Percentiles rank a stretch among this genome's conserved stretches.
phyloP scores from a whole-genome alignment of 2,888 invertebrate species.

The Tetragonisca angustula region DNA sequence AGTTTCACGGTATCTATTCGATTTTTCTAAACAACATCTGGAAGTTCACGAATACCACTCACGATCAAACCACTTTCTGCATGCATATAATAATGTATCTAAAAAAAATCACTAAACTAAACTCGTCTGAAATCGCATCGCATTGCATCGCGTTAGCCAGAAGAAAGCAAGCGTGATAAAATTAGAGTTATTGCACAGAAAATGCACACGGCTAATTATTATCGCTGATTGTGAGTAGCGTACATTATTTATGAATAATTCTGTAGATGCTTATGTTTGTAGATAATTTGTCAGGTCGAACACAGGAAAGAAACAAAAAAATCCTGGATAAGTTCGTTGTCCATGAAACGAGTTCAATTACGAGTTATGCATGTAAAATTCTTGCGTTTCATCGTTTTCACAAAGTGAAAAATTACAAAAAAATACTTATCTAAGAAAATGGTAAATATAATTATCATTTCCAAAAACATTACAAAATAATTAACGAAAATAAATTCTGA shows the following conservation, averaged over 20 bases:
- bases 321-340: constrained; percentile 9
- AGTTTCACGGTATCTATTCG: neutral
- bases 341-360: constrained; percentile 31
- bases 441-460: too few relatives aligned
- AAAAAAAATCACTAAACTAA: constrained; percentile 65
- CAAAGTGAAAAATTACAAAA: neutral
- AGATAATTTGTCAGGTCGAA: constrained; percentile 13
- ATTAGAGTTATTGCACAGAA: constrained; percentile 48
- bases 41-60: constrained; percentile 43
- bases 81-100: constrained; percentile 58
- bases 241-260: constrained; percentile 30
- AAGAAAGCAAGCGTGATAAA: constrained; percentile 65
- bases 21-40: constrained; percentile 50
- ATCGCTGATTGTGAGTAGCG: too few relatives aligned
- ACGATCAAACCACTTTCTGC: constrained; percentile 28
- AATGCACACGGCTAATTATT: constrained; percentile 44
- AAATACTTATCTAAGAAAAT: neutral
- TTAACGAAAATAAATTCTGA: too few relatives aligned
- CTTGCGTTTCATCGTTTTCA: neutral
- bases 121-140: constrained; percentile 49
- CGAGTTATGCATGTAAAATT: constrained; percentile 9
- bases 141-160: neutral
- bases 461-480: too few relatives aligned
- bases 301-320: neutral
- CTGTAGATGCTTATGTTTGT: neutral